Base-by-base conservation (phyloP, 2,888 invertebrate species). In the Blera fallax region DNA sequence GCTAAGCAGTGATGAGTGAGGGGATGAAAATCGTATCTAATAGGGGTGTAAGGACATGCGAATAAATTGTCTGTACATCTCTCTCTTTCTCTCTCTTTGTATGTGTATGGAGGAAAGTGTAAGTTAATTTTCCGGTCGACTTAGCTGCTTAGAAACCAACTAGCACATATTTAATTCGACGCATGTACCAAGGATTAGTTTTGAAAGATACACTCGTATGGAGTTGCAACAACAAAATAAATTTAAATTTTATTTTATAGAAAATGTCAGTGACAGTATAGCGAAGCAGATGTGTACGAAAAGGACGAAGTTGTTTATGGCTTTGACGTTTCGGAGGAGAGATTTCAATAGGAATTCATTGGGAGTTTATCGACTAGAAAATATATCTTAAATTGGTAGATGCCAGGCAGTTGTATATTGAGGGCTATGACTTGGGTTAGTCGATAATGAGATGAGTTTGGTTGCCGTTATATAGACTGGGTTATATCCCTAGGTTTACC, bases 111-210 rank as follows among this genome's bases (percentile, higher is more conserved):
- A 70, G 65, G 65, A 56, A 87, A 84, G 88, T 87, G 88, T 88
- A 87, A 87, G 88, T 88, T 88, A 88, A 88, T 88, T 88, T 88
- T 88, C 87, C 88, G 88, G 88, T 88, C 88, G 88, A 88, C 88
- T 88, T 87, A 87, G 84, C 81, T 87, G 87, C 87, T 87, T 87
- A 87, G 85, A 88, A 80, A 78, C 76, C 87, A 87, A 83, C 82
- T 83, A 82, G 73, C 80, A 83, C 83, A 87, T 83, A 80, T 80
- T 84, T 77, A 77, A 84, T 85, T 70, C 60, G 76, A 58, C 48
- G 67, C 67, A 87, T 80, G 72, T 69, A 73, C 24, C 69, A 43
- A 60, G 87, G 78, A 72, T 74, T 70, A 69, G 67, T 76, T 87
- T 14, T 60, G 43, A 78, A 48, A 40, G 65, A 64, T 10, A 50